Conservation (phyloP, 2,797 vertebrate genomes). For the Florisuga fusca region DNA sequence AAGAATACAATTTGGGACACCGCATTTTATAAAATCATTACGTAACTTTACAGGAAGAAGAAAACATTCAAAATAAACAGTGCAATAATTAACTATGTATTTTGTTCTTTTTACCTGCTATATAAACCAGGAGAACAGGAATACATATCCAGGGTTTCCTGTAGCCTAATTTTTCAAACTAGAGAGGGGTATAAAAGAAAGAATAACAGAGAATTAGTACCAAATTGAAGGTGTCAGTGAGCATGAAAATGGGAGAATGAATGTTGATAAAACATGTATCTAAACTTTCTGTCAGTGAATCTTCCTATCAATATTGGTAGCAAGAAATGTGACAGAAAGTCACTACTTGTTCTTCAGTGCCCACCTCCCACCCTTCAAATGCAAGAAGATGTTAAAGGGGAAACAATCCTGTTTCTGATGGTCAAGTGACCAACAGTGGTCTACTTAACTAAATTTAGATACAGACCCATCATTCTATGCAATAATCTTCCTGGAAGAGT, state of each 20-base stretch:
- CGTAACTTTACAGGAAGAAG: background rate
- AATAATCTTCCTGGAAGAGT: background rate
- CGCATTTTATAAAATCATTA: background rate
- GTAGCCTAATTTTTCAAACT: conserved; percentile 93
- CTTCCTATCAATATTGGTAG: background rate
- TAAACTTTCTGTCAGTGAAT: background rate
- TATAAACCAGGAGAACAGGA: conserved; percentile 86
- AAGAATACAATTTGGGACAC: background rate
- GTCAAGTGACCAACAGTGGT: background rate
- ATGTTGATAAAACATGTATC: background rate
- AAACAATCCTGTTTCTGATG: background rate
- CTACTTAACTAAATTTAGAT: background rate
- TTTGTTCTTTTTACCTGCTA: conserved; percentile 83
- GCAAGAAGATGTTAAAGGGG: background rate
- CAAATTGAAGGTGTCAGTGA: background rate
- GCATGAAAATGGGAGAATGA: background rate
- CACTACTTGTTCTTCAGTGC: background rate
- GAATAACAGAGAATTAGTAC: background rate
- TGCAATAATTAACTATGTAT: background rate
- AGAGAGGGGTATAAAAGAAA: conserved; percentile 34
- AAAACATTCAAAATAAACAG: background rate
- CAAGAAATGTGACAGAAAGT: background rate
- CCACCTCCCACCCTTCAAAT: background rate
- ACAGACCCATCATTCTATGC: background rate
- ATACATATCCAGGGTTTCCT: conserved; percentile 86